phyloP scores from a whole-genome alignment of 1,140 invertebrate species.

The Lepeophtheirus salmonis region DNA sequence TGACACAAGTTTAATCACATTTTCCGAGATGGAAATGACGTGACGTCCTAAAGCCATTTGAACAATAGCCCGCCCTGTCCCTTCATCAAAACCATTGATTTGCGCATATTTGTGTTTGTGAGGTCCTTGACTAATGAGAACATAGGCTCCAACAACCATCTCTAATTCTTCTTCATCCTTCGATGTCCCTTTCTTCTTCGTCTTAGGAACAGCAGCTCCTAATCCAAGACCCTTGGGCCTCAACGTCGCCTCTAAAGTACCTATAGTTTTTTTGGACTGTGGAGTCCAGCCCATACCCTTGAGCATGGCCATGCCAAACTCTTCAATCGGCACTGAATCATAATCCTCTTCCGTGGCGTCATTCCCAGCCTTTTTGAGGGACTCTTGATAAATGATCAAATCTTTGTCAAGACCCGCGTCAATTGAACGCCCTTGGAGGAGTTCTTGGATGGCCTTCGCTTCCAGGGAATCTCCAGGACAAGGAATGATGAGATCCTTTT shows the following conservation, averaged over 20 bases:
- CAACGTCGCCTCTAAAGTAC: constrained; percentile 40
- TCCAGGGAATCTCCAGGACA: too few species aligned
- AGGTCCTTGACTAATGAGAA: constrained; percentile 21
- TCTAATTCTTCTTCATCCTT: constrained; percentile 37
- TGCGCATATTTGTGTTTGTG: constrained; percentile 25
- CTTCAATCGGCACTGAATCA: constrained; percentile 62
- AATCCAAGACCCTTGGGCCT: constrained; percentile 77
- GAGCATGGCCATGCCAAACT: constrained; percentile 76
- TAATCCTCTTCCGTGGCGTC: constrained; percentile 63
- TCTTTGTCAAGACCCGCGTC: too few species aligned
- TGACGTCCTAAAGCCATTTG: constrained; percentile 50
- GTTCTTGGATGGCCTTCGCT: too few species aligned
- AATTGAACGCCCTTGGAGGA: too few species aligned
- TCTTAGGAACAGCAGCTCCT: constrained; percentile 52
- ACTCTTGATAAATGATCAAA: too few species aligned
- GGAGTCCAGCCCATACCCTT: constrained; percentile 91
- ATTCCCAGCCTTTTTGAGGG: too few species aligned
- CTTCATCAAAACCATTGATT: constrained; percentile 66
- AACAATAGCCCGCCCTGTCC: constrained; percentile 54
- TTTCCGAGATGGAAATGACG: constrained; percentile 51
- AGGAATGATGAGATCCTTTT: too few species aligned
- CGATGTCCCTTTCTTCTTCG: constrained; percentile 27
- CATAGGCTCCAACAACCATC: constrained; percentile 24
- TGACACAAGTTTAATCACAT: constrained; percentile 48
- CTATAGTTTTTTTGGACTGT: too few species aligned